These are phyloP conservation scores for Ladona fulva DNA, from an alignment of 1,140 invertebrate genomes.

Conservation along the genomic window DNA sequence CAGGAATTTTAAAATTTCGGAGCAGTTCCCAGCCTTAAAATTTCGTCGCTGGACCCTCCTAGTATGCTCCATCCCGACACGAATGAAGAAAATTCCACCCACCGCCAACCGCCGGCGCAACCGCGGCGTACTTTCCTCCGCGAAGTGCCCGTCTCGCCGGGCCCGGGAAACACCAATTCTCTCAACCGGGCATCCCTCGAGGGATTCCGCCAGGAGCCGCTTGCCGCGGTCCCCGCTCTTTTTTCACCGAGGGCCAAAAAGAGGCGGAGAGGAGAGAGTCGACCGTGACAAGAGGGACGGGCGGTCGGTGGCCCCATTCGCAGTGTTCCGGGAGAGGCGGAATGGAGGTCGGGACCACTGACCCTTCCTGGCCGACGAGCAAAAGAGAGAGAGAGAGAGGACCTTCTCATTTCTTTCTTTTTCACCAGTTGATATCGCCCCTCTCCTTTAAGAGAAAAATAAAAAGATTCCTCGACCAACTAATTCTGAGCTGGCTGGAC, in stretches of 20 bases:
- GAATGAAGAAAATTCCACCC: too few species aligned
- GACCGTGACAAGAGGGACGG: not conserved
- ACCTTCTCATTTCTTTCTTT: not conserved
- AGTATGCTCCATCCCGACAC: too few species aligned
- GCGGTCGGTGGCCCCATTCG: constrained; percentile 3
- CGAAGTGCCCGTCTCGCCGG: too few species aligned
- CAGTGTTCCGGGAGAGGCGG: not conserved
- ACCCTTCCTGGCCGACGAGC: not conserved
- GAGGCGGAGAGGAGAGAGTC: not conserved
- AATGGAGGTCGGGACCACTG: constrained; percentile 1
- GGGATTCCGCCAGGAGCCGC: not conserved
- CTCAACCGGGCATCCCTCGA: not conserved
- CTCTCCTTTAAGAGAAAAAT: too few species aligned
- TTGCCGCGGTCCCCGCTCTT: not conserved
- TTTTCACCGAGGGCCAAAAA: not conserved
- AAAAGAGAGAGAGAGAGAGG: not conserved
- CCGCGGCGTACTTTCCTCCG: too few species aligned
- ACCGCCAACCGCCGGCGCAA: too few species aligned
- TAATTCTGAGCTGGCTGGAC: not conserved
- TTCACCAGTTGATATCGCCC: not conserved
- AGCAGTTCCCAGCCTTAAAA: too few species aligned
- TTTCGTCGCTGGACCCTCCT: too few species aligned
- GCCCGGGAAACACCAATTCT: not conserved
- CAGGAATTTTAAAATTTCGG: too few species aligned
- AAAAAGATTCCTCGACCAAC: too few species aligned